These are phyloP conservation scores for Bovichtus diacanthus DNA, from an alignment of 2,797 vertebrate species.

Conservation along the genomic window DNA sequence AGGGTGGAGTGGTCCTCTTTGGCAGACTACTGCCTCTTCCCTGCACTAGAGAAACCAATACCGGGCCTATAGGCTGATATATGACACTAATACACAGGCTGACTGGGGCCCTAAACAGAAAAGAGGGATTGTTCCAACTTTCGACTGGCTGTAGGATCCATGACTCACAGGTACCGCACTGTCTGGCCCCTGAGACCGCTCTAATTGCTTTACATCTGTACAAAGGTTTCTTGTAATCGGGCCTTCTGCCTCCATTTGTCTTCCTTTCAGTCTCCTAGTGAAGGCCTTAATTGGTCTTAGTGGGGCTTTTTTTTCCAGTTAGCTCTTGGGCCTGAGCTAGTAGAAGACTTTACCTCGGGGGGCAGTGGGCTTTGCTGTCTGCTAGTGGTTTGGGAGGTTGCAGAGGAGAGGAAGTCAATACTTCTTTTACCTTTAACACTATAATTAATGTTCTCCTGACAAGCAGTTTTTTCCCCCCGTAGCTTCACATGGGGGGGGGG, in stretches of 20 bases:
- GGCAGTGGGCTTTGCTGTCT: constrained; percentile 74
- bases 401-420: constrained; percentile 91
- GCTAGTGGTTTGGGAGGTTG: constrained; percentile 73
- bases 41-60: constrained; percentile 88
- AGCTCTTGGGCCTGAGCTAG: constrained; percentile 90
- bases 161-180: constrained; percentile 90
- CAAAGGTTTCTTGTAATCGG: constrained; percentile 99
- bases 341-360: constrained; percentile 86
- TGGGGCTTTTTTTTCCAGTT: constrained; percentile 93
- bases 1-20: constrained; percentile 83
- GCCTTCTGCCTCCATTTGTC: constrained; percentile 99
- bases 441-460: constrained; percentile 96
- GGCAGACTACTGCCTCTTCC: constrained; percentile 83
- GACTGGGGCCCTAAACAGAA: constrained; percentile 91
- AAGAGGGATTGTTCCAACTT: constrained; percentile 94
- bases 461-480: constrained; percentile 78
- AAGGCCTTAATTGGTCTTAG: constrained; percentile 99
- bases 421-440: constrained; percentile 93
- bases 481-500: constrained; percentile 80
- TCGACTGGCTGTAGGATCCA: constrained; percentile 93
- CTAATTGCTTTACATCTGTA: constrained; percentile 99
- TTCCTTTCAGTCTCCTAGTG: constrained; percentile 96
- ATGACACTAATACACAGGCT: constrained; percentile 94
- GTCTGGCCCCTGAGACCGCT: constrained; percentile 93
- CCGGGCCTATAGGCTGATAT: constrained; percentile 88